Conservation (phyloP, 2,888 invertebrate genomes). For the Mamestra brassicae region DNA sequence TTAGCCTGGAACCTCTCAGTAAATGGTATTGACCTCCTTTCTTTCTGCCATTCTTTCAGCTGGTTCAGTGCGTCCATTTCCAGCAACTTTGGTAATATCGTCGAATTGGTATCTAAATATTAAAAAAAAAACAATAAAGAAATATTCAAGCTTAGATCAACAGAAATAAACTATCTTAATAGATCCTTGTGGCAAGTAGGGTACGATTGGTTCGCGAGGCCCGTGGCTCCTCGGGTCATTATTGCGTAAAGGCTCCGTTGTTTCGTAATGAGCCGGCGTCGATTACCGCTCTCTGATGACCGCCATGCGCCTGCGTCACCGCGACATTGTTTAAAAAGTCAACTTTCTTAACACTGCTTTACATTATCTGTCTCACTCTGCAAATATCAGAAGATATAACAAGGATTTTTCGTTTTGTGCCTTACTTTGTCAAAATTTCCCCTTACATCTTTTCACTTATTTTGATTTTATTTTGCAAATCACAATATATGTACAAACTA, state of each 20-base stretch:
- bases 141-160: slow-evolving; percentile 7
- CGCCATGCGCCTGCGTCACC: slow-evolving; percentile 10
- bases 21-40: no score
- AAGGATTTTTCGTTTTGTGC: background rate
- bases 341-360: slow-evolving; percentile 40
- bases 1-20: no score
- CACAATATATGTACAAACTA: no score
- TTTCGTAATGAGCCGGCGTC: slow-evolving; percentile 69
- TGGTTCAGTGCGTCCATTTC: no score
- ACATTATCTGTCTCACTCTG: slow-evolving; percentile 13
- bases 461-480: no score
- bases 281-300: slow-evolving; percentile 56
- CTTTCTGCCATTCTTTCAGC: no score
- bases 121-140: background rate
- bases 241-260: slow-evolving; percentile 71
- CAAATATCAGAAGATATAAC: background rate
- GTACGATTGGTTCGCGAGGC: slow-evolving; percentile 49
- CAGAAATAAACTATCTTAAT: slow-evolving; percentile 40
- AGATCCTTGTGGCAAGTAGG: slow-evolving; percentile 56
- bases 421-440: background rate
- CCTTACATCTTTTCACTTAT: no score
- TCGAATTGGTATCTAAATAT: background rate
- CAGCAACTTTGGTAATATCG: background rate
- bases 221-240: slow-evolving; percentile 64
- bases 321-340: slow-evolving; percentile 43